A percentile compares a stretch with the other conserved stretches of the same genome.
Conservation (phyloP, 2,888 invertebrate genomes). For the Alcis repandata region DNA sequence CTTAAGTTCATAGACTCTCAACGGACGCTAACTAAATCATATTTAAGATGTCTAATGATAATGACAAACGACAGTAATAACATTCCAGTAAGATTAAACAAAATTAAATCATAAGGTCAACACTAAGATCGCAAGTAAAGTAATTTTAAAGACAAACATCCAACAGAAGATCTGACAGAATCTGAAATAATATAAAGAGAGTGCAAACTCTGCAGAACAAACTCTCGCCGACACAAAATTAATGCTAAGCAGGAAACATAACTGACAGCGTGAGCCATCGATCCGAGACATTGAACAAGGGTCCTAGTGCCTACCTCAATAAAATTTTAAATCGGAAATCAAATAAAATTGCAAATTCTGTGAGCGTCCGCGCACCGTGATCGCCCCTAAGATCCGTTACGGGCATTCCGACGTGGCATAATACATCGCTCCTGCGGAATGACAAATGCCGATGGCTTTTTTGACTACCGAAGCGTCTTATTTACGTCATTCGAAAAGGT, state of each 20-base stretch:
- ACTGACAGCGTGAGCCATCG: constrained; percentile 38
- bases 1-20: no score
- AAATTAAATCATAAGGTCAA: background rate
- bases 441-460: constrained; percentile 73
- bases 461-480: constrained; percentile 62
- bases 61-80: background rate
- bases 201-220: constrained; percentile 11
- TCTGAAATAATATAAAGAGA: background rate
- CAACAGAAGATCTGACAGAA: constrained; percentile 5
- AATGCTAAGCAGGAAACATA: constrained; percentile 25
- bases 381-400: constrained; percentile 57
- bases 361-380: constrained; percentile 44
- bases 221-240: constrained; percentile 14
- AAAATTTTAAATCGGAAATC: constrained; percentile 66
- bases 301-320: constrained; percentile 56
- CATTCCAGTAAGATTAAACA: background rate
- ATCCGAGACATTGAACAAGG: constrained; percentile 38
- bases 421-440: constrained; percentile 64
- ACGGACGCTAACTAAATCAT: no score
- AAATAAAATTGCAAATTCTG: constrained; percentile 70
- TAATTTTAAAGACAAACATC: constrained; percentile 16
- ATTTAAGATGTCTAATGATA: no score
- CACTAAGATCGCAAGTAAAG: constrained; percentile 1
- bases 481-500: constrained; percentile 50
- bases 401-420: constrained; percentile 55